Conservation (phyloP, 2,797 vertebrate genomes). For the Eidolon dupreanum region DNA sequence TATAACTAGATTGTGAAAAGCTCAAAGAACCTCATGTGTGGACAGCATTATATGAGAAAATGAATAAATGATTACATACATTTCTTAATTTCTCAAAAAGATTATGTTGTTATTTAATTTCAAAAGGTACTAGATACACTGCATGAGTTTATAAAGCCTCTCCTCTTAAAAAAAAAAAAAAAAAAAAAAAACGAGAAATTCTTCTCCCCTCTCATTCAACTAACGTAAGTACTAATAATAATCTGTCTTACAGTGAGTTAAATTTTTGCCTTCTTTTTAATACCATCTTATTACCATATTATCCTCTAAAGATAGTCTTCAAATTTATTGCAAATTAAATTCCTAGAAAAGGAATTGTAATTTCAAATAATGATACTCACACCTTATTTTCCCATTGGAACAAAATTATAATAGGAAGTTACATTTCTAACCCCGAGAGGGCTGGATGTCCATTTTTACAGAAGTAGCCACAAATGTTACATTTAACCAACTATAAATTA, state of each 20-base stretch:
- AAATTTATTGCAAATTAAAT: constrained; percentile 57
- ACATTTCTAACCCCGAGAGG: not conserved
- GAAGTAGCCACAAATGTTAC: constrained; percentile 21
- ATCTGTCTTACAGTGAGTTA: constrained; percentile 10
- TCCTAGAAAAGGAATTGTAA: constrained; percentile 38
- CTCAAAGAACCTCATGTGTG: not conserved
- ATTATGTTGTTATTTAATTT: not conserved
- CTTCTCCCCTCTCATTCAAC: not conserved
- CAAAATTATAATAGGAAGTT: constrained; percentile 34
- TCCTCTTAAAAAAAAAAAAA: not conserved
- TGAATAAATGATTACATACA: not conserved
- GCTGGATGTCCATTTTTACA: not conserved
- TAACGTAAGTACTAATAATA: constrained; percentile 9
- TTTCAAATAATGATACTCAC: constrained; percentile 49
- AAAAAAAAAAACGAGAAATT: not conserved
- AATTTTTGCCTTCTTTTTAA: constrained; percentile 34
- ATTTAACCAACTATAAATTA: constrained; percentile 21
- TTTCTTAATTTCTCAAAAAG: constrained; percentile 26
- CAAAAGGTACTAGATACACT: not conserved
- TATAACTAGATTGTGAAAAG: not conserved
- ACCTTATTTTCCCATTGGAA: constrained; percentile 11
- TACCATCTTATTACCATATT: constrained; percentile 46
- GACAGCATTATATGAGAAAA: not conserved
- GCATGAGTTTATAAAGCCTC: not conserved
- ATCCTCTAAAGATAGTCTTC: constrained; percentile 38